Base-by-base conservation (phyloP, 2,113 vertebrate genomes). In the Struthio camelus region DNA sequence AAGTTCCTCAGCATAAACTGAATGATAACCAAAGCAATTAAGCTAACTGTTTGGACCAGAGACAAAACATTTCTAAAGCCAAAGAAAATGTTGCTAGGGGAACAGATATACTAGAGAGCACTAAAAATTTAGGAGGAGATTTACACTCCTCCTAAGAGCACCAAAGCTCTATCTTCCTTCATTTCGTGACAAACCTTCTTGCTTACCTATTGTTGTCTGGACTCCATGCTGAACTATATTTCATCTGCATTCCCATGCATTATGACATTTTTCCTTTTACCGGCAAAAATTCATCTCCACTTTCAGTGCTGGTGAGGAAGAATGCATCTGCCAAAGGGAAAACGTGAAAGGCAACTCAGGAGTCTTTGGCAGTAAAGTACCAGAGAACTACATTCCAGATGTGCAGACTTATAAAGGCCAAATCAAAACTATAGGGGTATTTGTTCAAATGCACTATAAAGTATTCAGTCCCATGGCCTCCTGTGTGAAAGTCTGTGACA, bases 81-180 rank as follows among this genome's bases (percentile, higher is more conserved):
- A 40, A 92, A 93, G 90, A 82, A 93, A 94, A 93, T 89, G 81
- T 94, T 97, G 92, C 94, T 93, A 94, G 79, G 96, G 95, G 76
- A 96, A 97, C 89, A 79, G 85, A 77, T 87, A 38, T 17, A 82
- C 81, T 62, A 87, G 78, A 85, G 25, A 66, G 71, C 56, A 76
- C 62, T 75, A 85, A 95, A 95, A 73, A 64, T 91, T 64, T 82
- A n/a, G n/a, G n/a, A n/a, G n/a, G n/a, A 38, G 84, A 89, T 82
- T 70, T 92, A 94, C 30, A 46, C 30, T 81, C 72, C 44, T 78
- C 59, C 50, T 87, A 87, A 54, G 50, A 89, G 70, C 84, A 80
- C 19, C 66, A 85, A 79, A 89, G 61, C 66, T 87, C n/a, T 38
- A 71, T 72, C 77, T 58, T 69, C 27, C 85, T 89, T 65, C 27